Evolutionary conservation across 2,113 vertebrate species (phyloP), one percentile per base, ranked within the genome.

Genomic region (Crotalus horridus): DNA sequence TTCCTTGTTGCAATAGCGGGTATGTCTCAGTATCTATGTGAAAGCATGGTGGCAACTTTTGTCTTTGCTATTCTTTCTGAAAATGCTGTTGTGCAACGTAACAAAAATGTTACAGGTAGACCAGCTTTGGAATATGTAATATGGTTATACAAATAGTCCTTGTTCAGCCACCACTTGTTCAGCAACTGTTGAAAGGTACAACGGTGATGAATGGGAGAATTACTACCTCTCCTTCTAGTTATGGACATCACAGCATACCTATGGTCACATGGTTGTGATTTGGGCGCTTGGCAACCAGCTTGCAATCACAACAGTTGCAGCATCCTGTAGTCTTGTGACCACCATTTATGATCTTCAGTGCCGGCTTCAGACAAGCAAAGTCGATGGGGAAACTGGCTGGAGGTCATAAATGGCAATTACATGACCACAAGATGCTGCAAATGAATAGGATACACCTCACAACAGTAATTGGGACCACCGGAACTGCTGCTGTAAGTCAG

Each of bases 1-100:
- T 98, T 1, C 98, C 98, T 46, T 97, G 98, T 96, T 98, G 98
- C 55, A 94, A 96, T 61, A 98, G 96, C 4, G 97, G 98, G 99
- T 99, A 96, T 1, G 96, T 96, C 74, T 7, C 8, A 8, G 15
- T 13, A 13, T 61, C 0, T 51, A 0, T 59, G n/a, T 29, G 21
- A 5, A 56, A 23, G 15, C 6, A 61, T 64, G 64, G 29, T 64
- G 64, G 12, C 15, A 46, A 51, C 26, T 17, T 46, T 48, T 43
- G 33, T 81, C 48, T 29, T 90, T 20, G 48, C 1, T 0, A 23
- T 13, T 39, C 20, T 87, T 39, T 53, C n/a, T 46, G 54, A 91
- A 87, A 91, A 90, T 29, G 3, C 4, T 1, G 2, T 86, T 51
- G 86, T 90, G 39, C 13, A 11, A 2, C 23, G 54, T 88, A 24